These are phyloP conservation scores for Beroe ovata DNA, from an alignment of 37 sponge, comb jelly and placozoan species.

Conservation along the genomic window DNA sequence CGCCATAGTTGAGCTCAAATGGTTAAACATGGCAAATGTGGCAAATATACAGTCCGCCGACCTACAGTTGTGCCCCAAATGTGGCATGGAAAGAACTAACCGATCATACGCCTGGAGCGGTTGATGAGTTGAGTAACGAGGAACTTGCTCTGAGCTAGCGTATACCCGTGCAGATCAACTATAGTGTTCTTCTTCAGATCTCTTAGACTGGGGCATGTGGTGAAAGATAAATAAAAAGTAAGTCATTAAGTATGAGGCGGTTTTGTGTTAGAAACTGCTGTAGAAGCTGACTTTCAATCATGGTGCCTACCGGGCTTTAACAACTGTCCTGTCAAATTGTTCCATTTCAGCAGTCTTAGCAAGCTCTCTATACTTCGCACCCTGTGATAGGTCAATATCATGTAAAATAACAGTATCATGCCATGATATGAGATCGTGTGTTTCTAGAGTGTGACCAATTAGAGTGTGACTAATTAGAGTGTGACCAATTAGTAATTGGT, in stretches of 20 bases:
- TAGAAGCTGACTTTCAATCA: too few species aligned
- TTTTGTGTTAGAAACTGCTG: too few species aligned
- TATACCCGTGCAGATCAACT: constrained; percentile 39
- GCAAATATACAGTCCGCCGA: too few species aligned
- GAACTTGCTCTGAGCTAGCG: constrained; percentile 5
- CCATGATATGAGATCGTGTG: too few species aligned
- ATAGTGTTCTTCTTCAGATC: constrained; percentile 33
- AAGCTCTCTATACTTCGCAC: constrained; percentile 25
- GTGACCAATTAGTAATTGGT: background rate
- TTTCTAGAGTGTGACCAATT: too few species aligned
- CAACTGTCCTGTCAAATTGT: constrained; percentile 1
- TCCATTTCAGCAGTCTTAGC: constrained; percentile 12
- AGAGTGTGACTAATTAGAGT: too few species aligned
- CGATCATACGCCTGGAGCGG: background rate
- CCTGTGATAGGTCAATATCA: background rate
- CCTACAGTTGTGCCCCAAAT: too few species aligned
- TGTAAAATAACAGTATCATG: too few species aligned
- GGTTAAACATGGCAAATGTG: too few species aligned
- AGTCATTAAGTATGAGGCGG: too few species aligned
- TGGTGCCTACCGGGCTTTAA: background rate
- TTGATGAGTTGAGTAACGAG: background rate
- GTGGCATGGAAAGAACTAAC: too few species aligned
- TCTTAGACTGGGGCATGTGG: background rate
- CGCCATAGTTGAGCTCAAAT: too few species aligned
- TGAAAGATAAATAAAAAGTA: background rate